Conservation (phyloP, 2,888 invertebrate species). For the Formica aserva region DNA sequence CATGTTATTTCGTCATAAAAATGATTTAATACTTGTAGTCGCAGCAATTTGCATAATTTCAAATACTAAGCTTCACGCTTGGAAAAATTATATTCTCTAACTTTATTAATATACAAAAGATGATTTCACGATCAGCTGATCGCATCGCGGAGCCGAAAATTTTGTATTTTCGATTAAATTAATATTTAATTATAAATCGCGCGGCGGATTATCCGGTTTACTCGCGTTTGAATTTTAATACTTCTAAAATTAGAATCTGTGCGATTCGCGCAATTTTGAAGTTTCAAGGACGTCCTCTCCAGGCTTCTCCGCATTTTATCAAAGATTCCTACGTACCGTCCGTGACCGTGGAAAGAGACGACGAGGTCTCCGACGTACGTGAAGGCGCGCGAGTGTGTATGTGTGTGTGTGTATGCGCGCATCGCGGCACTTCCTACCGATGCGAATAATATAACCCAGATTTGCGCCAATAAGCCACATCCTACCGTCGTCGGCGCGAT, state of each 20-base stretch:
- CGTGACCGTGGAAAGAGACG: slow-evolving; percentile 34
- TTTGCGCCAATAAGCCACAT: slow-evolving; percentile 84
- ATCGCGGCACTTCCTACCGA: slow-evolving; percentile 70
- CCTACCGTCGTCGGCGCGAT: slow-evolving; percentile 73
- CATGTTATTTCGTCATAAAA: background rate
- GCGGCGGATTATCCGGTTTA: background rate
- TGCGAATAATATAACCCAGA: slow-evolving; percentile 83
- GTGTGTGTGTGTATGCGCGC: background rate
- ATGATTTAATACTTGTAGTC: no score
- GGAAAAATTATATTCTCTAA: no score
- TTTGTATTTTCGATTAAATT: no score
- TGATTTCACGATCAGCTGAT: no score
- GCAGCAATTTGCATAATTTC: no score
- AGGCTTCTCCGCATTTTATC: background rate
- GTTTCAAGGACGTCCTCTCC: background rate
- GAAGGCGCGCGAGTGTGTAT: background rate
- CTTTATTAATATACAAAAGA: no score
- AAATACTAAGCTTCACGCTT: no score
- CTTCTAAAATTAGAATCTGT: background rate
- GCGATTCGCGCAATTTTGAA: background rate
- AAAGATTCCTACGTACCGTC: background rate
- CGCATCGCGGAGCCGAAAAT: no score
- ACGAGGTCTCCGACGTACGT: slow-evolving; percentile 15
- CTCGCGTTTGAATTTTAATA: background rate
- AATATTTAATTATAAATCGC: no score